Evolutionary conservation across 2,888 invertebrate species (phyloP).

Genomic region (Philopedon plagiatum): DNA sequence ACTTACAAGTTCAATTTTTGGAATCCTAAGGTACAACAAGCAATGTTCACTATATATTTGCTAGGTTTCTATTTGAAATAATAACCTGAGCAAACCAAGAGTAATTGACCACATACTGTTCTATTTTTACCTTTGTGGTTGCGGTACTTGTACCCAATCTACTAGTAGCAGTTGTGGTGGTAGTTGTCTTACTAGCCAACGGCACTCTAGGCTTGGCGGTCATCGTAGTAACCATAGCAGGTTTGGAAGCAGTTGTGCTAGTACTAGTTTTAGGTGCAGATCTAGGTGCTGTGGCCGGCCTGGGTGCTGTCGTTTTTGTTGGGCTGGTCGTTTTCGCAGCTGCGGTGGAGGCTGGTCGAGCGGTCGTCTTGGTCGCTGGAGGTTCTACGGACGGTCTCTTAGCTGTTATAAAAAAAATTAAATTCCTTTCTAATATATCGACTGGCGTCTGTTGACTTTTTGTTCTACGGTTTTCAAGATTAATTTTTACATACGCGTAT

Average conservation of each 20-base stretch:
- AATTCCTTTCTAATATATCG: too few relatives aligned
- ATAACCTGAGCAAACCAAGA: too few relatives aligned
- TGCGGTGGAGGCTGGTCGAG: constrained; percentile 41
- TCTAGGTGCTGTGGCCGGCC: constrained; percentile 53
- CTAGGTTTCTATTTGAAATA: too few relatives aligned
- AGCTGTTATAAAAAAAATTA: constrained; percentile 28
- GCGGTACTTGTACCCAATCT: constrained; percentile 44
- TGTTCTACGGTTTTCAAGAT: too few relatives aligned
- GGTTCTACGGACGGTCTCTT: constrained; percentile 41
- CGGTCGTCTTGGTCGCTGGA: constrained; percentile 48
- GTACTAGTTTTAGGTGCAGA: constrained; percentile 43
- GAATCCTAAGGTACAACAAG: too few relatives aligned
- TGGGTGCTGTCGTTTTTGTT: constrained; percentile 51
- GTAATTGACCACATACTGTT: too few relatives aligned
- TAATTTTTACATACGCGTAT: too few relatives aligned
- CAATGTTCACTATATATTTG: too few relatives aligned
- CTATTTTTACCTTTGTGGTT: constrained; percentile 42
- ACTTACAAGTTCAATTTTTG: too few relatives aligned
- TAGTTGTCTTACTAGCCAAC: constrained; percentile 43
- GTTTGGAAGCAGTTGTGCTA: constrained; percentile 26
- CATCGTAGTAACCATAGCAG: constrained; percentile 55
- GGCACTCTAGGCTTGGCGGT: constrained; percentile 55
- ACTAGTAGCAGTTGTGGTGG: constrained; percentile 38
- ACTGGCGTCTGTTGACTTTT: too few relatives aligned
- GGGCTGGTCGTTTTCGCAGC: constrained; percentile 35